Percentiles rank a stretch among this genome's conserved stretches.
Evolutionary conservation across 2,888 invertebrate genomes (phyloP).

Genomic region (Epiperipatus broadwayi): DNA sequence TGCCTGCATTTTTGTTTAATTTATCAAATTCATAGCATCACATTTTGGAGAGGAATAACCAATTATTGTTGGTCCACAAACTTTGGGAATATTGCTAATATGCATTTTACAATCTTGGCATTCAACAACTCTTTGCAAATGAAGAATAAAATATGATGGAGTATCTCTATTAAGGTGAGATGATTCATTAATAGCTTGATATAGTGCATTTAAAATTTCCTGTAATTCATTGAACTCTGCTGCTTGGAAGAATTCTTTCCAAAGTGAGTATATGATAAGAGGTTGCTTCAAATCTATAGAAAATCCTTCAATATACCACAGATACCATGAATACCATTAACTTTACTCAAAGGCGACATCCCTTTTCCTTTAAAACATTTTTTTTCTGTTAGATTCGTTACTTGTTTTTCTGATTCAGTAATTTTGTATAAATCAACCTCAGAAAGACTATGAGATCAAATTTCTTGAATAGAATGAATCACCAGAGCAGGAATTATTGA

Average conservation of each 20-base stretch:
- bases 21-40: conserved; percentile 43
- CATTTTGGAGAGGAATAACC: conserved; percentile 70
- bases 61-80: conserved; percentile 83
- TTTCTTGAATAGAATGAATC: conserved; percentile 82
- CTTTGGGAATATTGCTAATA: conserved; percentile 59
- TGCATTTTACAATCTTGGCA: conserved; percentile 78
- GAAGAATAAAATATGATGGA: conserved; percentile 71
- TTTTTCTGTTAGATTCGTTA: too few relatives aligned
- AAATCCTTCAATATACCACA: conserved; percentile 91
- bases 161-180: conserved; percentile 88
- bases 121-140: conserved; percentile 68
- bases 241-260: conserved; percentile 59
- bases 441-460: conserved; percentile 64
- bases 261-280: conserved; percentile 55
- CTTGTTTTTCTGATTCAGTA: too few relatives aligned
- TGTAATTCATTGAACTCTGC: conserved; percentile 39
- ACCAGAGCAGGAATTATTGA: conserved; percentile 88
- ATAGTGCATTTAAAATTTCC: too few relatives aligned
- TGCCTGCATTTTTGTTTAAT: conserved; percentile 51
- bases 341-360: too few relatives aligned
- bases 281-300: conserved; percentile 69
- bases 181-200: conserved; percentile 59
- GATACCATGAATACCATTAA: conserved; percentile 65
- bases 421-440: conserved; percentile 83
- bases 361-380: too few relatives aligned